A percentile compares a stretch with the other conserved stretches of the same genome.
phyloP scores from a whole-genome alignment of 1,140 invertebrate genomes.

The Augochlora pura region DNA sequence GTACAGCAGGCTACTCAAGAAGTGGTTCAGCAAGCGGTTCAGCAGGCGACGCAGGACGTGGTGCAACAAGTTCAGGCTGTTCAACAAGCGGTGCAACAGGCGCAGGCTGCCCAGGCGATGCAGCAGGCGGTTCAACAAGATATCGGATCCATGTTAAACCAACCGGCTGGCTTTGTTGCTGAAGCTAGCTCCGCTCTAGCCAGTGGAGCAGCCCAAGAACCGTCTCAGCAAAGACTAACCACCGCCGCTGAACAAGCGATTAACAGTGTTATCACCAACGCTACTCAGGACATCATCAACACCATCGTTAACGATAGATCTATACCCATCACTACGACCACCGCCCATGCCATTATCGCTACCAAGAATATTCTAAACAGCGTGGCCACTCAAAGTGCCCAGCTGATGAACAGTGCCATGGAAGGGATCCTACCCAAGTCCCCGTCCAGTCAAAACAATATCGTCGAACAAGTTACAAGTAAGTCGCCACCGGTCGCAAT shows the following conservation, averaged over 20 bases:
- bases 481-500: constrained; percentile 70
- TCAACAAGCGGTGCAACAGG: constrained; percentile 82
- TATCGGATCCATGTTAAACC: constrained; percentile 76
- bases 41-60: constrained; percentile 73
- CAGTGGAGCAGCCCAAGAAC: constrained; percentile 75
- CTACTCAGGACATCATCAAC: constrained; percentile 78
- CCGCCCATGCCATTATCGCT: constrained; percentile 77
- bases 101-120: constrained; percentile 78
- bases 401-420: constrained; percentile 78
- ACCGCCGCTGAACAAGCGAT: constrained; percentile 77
- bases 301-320: constrained; percentile 48
- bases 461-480: constrained; percentile 75
- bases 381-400: constrained; percentile 77
- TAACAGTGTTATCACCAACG: constrained; percentile 76
- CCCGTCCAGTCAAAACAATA: constrained; percentile 69
- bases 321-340: constrained; percentile 75
- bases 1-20: constrained; percentile 83
- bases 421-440: constrained; percentile 77
- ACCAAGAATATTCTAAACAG: constrained; percentile 78
- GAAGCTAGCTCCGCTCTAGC: constrained; percentile 77
- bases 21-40: constrained; percentile 82
- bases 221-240: constrained; percentile 75
- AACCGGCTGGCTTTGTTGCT: constrained; percentile 75
- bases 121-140: constrained; percentile 78
- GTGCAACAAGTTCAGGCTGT: constrained; percentile 82